Base-by-base conservation (phyloP, 2,797 vertebrate species). In the Chromis chromis region DNA sequence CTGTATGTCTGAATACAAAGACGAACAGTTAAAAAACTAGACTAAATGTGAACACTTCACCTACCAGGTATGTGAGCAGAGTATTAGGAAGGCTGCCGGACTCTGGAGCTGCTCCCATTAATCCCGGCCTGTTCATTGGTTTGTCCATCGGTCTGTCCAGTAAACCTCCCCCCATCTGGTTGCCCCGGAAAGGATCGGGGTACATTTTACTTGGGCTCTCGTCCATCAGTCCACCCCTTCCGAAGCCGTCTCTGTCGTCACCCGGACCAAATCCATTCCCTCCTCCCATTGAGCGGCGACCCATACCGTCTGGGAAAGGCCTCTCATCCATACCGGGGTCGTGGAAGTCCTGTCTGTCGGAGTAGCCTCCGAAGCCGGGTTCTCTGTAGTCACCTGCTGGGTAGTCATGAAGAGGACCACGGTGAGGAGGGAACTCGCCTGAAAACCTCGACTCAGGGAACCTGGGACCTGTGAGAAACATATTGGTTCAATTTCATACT, bases 41-140 rank as follows among this genome's bases (percentile, higher is more conserved):
- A 39, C 46, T 10, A 39, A 21, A 46, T 22, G 19, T 36, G 3
- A 11, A 12, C 33, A 40, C 27, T 4, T 9, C 14, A 49, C 63
- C 0, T 86, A 95, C 95, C 93, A 96, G 82, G 70, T 94, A 94
- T 70, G 74, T 76, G 4, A 96, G 92, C 40, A 96, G 81, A 3
- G 92, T 91, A 39, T 89, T 70, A 0, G 93, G 90, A 12, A 92
- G 84, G 78, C 25, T 91, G 61, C 72, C 83, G 58, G 60, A 63
- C 17, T 93, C 90, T 13, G 85, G 79, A 39, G 65, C 64, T 31
- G 70, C 73, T 59, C 90, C 90, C 88, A 92, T 85, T 59, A 91
- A 77, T 28, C 91, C 73, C 0, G 88, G 82, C 52, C 83, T 86
- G 44, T 85, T 82, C 28, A 70, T 1, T 28, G 80, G 64, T 11